Base-by-base conservation (phyloP, 2,888 invertebrate species). In the Trissoscelio sp. region DNA sequence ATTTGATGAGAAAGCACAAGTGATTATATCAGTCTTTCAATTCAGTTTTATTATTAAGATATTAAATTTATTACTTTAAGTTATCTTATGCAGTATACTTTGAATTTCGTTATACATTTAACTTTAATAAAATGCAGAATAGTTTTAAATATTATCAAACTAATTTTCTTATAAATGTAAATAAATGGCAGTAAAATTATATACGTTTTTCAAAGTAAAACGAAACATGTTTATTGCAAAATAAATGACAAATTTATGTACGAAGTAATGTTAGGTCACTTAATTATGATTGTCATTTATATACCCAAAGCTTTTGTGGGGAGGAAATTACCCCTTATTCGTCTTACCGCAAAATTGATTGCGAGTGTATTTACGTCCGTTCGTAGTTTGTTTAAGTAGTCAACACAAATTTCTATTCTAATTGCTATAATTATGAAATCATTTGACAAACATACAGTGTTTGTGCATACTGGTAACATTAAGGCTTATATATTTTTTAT, bases 261-360 rank as follows among this genome's bases (percentile, higher is more conserved):
- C n/a, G n/a, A n/a, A n/a, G n/a, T 34, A 34, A 34, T 39, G n/a
- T 39, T 39, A 12, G n/a, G 2, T 39, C 39, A 39, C 14, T 6
- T 12, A 39, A 39, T 39, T 2, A 12, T 39, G 2, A 39, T 39
- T 39, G 39, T 39, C 39, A 39, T 39, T 39, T 39, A 39, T 39
- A 39, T 12, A 12, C 39, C 14, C 9, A 12, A 6, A 39, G 34
- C 9, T 9, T 4, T 2, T 12, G 39, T 39, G n/a, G 39, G 6
- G 39, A 34, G 6, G n/a, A 39, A 39, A 39, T 39, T 39, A 39
- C 39, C 12, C 39, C 14, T 39, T 14, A 39, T 39, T 39, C 39
- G 39, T 14, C 2, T 2, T 39, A 2, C 39, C 39, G 12, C 39
- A 12, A 39, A 34, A 6, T 34, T 34, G 12, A 12, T 12, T 39